These are phyloP conservation scores for Macroglossus sobrinus DNA, from an alignment of 2,113 vertebrate species.

Conservation along the genomic window DNA sequence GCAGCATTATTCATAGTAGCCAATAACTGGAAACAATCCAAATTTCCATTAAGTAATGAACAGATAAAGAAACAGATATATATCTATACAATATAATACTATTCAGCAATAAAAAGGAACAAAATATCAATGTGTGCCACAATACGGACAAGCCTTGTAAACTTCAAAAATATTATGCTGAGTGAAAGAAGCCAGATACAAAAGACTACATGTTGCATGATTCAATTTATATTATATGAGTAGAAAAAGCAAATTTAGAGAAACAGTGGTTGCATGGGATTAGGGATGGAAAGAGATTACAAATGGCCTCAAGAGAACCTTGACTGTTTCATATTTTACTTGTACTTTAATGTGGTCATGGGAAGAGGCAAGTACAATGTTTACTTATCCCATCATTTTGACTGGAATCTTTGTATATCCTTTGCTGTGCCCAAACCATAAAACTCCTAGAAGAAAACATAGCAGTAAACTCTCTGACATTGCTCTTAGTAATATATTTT, in stretches of 20 bases:
- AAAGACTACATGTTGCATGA: background rate
- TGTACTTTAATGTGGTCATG: too few species aligned
- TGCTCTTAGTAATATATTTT: too few species aligned
- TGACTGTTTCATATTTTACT: too few species aligned
- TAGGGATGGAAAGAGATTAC: background rate
- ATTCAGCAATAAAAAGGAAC: background rate
- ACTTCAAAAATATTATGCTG: background rate
- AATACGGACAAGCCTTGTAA: background rate
- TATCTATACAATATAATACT: background rate
- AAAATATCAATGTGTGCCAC: background rate
- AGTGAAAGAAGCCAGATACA: background rate
- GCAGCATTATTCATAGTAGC: background rate
- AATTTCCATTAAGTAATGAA: background rate
- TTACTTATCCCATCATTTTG: too few species aligned
- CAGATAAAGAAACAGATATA: background rate
- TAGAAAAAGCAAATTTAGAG: background rate
- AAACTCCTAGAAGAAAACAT: too few species aligned
- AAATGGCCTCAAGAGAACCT: background rate
- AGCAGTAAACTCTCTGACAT: too few species aligned
- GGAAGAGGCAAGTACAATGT: too few species aligned
- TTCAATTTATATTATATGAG: background rate
- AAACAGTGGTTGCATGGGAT: background rate
- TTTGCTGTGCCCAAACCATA: too few species aligned
- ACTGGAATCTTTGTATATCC: too few species aligned
- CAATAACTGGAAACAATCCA: background rate